phyloP scores from a whole-genome alignment of 2,797 vertebrate species.

The Danio tinwini region DNA sequence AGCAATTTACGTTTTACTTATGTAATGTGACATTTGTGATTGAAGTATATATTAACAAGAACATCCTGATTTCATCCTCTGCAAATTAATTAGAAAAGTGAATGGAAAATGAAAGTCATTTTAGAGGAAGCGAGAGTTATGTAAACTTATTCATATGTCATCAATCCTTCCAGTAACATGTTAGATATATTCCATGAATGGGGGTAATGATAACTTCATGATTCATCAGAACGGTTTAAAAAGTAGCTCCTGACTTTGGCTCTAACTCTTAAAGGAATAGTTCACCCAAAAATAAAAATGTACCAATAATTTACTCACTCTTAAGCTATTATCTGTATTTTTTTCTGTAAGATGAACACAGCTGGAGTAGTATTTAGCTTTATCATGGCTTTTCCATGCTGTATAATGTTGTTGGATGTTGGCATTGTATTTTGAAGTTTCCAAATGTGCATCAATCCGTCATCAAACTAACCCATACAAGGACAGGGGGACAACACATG shows the following conservation, averaged over 20 bases:
- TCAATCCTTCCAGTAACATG: neutral
- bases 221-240: neutral
- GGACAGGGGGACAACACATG: no score
- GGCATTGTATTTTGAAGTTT: no score
- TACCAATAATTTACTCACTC: no score
- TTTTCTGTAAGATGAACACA: no score
- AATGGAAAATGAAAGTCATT: constrained; percentile 8
- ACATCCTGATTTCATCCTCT: neutral
- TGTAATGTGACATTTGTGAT: neutral
- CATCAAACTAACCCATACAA: no score
- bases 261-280: neutral
- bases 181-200: neutral
- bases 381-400: no score
- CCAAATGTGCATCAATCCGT: no score
- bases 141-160: neutral
- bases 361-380: no score
- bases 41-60: neutral
- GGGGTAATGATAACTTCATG: constrained; percentile 1
- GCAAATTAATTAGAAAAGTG: neutral
- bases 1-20: neutral
- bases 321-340: no score
- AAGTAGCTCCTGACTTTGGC: neutral
- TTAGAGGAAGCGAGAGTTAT: neutral
- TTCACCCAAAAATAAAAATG: no score
- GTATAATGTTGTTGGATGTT: no score